Evolutionary conservation across 2,113 vertebrate genomes (phyloP), one percentile per base, ranked within the genome.

Genomic region (Oostethus manadensis): DNA sequence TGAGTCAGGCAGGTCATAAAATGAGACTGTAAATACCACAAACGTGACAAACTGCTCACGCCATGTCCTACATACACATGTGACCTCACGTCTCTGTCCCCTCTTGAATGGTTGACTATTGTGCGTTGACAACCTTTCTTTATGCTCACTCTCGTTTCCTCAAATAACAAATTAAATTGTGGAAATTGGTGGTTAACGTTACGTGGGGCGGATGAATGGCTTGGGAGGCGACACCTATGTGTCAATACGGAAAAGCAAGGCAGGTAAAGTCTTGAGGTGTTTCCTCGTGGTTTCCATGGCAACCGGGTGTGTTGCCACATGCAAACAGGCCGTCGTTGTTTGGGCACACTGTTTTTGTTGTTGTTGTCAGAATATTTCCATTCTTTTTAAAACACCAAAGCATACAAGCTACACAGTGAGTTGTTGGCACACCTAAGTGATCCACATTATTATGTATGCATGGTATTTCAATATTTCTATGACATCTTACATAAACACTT

Each of bases 281-380:
- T 84, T 82, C 60, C 77, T 66, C 68, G 15, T 63, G 13, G 73
- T 71, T 21, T 3, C 60, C n/a, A 64, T 56, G 68, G 62, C 71
- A 70, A 77, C 66, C 1, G 59, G 21, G 26, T 11, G 59, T 55
- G 65, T 70, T 78, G 60, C 54, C 75, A 68, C 59, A 33, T 38
- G 33, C 50, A 23, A 78, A 81, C 74, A 86, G 79, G 70, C 70
- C 51, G 59, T 62, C 20, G 40, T 74, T 82, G 73, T 81, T 16
- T 3, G 17, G 51, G 6, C 45, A 22, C 51, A 51, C 58, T 72
- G 68, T 77, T 75, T 54, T 75, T 49, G 17, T 33, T 38, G 62
- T 47, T 18, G 21, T 68, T 65, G 58, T 64, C 50, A 50, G 60
- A 54, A 70, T 78, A 73, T 84, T 71, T 81, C 66, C 64, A 78